Conservation (phyloP, 30 jellyfish, hydroid and myxozoan genomes). For the Turritopsis dohrnii region DNA sequence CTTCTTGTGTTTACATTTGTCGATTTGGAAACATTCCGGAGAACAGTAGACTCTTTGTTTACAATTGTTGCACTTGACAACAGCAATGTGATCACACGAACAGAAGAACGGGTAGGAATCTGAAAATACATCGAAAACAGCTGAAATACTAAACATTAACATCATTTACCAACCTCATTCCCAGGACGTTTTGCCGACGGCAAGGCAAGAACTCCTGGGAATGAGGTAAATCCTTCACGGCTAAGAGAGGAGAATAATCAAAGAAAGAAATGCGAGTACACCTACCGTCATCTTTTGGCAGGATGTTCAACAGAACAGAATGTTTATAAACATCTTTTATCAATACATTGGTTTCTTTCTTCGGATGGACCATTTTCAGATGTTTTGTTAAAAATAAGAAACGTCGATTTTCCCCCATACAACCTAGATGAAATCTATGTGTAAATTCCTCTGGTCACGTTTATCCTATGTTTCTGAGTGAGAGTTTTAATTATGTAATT, state of each 20-base stretch:
- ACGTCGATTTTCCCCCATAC: not conserved
- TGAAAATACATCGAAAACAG: not conserved
- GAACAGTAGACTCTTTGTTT: not conserved
- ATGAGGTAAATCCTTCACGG: not conserved
- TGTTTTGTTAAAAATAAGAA: not conserved
- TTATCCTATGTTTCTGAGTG: too few relatives aligned
- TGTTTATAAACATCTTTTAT: not conserved
- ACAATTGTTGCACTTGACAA: not conserved
- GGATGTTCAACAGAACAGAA: not conserved
- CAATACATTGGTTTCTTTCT: not conserved
- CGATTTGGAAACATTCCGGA: not conserved
- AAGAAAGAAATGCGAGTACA: not conserved
- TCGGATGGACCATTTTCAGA: conserved; percentile 6
- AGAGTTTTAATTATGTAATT: too few relatives aligned
- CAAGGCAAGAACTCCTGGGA: not conserved
- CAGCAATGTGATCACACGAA: not conserved
- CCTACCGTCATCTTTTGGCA: not conserved
- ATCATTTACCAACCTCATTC: not conserved
- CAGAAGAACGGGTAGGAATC: not conserved
- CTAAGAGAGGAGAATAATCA: not conserved
- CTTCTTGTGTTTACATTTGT: not conserved
- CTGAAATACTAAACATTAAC: not conserved
- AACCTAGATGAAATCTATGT: too few relatives aligned
- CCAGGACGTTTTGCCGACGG: not conserved
- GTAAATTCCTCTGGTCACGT: too few relatives aligned